These are phyloP conservation scores for Platypus cylindrus DNA, from an alignment of 2,888 invertebrate genomes.

Conservation along the genomic window DNA sequence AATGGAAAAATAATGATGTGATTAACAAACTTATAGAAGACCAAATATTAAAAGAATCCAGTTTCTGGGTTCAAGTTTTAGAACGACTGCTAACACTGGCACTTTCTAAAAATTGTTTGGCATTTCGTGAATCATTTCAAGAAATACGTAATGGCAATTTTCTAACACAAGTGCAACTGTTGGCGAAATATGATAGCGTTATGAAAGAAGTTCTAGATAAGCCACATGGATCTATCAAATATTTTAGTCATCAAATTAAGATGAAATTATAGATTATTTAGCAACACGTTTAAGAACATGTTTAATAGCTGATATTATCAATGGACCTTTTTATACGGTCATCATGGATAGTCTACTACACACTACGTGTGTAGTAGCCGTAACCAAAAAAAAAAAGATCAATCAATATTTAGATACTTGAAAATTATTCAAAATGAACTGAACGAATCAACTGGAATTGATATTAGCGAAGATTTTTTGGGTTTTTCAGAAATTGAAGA, in stretches of 20 bases:
- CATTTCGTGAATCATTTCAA: conserved; percentile 15
- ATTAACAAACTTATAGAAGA: conserved; percentile 15
- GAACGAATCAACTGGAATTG: no score
- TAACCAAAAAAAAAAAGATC: no score
- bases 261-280: conserved; percentile 15
- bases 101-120: conserved; percentile 13
- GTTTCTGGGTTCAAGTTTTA: conserved; percentile 16
- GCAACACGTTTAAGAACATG: conserved; percentile 9
- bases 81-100: conserved; percentile 13
- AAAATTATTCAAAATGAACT: no score
- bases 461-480: no score
- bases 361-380: no score
- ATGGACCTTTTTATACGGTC: conserved; percentile 18
- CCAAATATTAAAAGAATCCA: conserved; percentile 10
- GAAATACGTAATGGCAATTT: conserved; percentile 18
- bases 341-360: conserved; percentile 21
- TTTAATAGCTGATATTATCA: conserved; percentile 14
- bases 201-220: conserved; percentile 20
- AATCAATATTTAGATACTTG: no score
- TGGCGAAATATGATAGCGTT: conserved; percentile 20
- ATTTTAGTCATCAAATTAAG: conserved; percentile 18
- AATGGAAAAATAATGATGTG: no score
- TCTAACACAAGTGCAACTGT: conserved; percentile 18
- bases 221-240: conserved; percentile 20
- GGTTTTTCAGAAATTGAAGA: conserved; percentile 18